These are phyloP conservation scores for Drosophila tropicalis DNA, from an alignment of 1,140 invertebrate species.

Conservation along the genomic window DNA sequence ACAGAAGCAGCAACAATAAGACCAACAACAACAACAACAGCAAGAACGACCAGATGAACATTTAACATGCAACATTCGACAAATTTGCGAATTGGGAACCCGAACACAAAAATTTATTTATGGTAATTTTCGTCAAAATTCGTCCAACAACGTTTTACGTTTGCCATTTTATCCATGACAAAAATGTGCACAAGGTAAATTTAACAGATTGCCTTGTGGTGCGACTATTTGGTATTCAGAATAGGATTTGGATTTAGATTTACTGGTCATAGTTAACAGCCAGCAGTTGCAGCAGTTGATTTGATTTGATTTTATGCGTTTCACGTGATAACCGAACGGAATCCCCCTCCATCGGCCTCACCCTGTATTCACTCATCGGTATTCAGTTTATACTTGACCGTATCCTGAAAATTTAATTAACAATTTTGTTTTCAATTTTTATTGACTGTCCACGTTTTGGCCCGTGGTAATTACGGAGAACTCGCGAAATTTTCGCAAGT, in stretches of 20 bases:
- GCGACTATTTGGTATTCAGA: slow-evolving; percentile 45
- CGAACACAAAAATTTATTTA: slow-evolving; percentile 63
- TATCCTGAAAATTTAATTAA: slow-evolving; percentile 64
- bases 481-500: slow-evolving; percentile 5
- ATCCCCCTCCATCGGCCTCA: not conserved
- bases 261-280: slow-evolving; percentile 32
- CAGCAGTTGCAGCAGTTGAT: slow-evolving; percentile 29
- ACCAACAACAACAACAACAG: not conserved
- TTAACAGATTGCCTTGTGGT: slow-evolving; percentile 61
- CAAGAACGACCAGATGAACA: slow-evolving; percentile 14
- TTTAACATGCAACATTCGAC: slow-evolving; percentile 42
- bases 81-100: slow-evolving; percentile 9
- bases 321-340: slow-evolving; percentile 9
- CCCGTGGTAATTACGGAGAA: slow-evolving; percentile 45
- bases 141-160: slow-evolving; percentile 21
- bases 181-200: slow-evolving; percentile 65
- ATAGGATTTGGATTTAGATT: slow-evolving; percentile 37
- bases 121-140: slow-evolving; percentile 71
- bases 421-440: slow-evolving; percentile 54
- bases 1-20: not conserved
- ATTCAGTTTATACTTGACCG: slow-evolving; percentile 32
- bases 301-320: slow-evolving; percentile 46
- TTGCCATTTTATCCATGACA: slow-evolving; percentile 51
- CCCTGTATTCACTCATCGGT: not conserved
- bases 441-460: slow-evolving; percentile 48